These are phyloP conservation scores for Penelope pileata DNA, from an alignment of 2,113 vertebrate genomes.

Conservation along the genomic window DNA sequence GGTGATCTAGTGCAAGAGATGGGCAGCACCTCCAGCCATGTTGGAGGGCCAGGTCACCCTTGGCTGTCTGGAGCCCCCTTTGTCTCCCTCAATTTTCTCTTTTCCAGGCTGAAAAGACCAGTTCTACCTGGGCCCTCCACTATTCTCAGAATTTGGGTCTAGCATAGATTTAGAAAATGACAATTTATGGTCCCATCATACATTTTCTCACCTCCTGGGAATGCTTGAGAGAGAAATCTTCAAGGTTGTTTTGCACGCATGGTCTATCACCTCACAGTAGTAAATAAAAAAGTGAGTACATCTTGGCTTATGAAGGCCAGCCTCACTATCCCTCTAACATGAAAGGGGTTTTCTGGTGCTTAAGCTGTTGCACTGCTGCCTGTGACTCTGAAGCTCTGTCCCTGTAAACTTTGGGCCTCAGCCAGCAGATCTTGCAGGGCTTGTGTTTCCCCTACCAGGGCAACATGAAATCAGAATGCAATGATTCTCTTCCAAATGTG, in stretches of 20 bases:
- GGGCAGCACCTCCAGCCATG: background rate
- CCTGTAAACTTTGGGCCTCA: accelerated
- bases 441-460: background rate
- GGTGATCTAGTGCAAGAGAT: background rate
- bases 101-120: background rate
- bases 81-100: background rate
- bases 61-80: background rate
- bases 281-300: accelerated
- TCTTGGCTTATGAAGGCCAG: background rate
- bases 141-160: background rate
- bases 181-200: accelerated
- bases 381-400: accelerated
- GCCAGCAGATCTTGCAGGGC: accelerated
- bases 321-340: background rate
- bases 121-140: background rate
- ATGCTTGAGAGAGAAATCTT: background rate
- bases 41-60: background rate
- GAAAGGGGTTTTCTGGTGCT: background rate
- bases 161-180: background rate
- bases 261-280: background rate
- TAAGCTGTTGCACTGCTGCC: background rate
- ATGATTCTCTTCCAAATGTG: background rate
- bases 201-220: background rate
- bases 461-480: background rate
- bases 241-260: accelerated